Conservation (phyloP, 2,113 vertebrate species). For the Edolisoma coerulescens region DNA sequence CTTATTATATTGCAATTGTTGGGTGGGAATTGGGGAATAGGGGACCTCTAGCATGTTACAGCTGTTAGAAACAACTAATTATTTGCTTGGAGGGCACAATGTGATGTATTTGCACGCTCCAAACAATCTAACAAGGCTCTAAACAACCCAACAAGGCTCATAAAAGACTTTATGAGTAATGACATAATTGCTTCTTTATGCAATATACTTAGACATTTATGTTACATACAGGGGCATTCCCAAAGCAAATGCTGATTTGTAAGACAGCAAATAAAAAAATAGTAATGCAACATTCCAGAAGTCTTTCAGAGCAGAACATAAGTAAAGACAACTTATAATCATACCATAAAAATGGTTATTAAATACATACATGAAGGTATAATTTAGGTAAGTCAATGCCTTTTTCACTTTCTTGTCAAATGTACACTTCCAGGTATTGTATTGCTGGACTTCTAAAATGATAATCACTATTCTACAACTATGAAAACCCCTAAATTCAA, state of each 20-base stretch:
- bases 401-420: neutral
- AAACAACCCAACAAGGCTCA: neutral
- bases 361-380: neutral
- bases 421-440: neutral
- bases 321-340: neutral
- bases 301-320: neutral
- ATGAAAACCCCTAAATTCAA: neutral
- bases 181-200: neutral
- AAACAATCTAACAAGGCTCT: neutral
- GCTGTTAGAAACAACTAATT: constrained; percentile 22
- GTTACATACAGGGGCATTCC: neutral
- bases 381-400: neutral
- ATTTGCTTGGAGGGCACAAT: neutral
- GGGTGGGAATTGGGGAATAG: neutral
- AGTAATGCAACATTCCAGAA: neutral
- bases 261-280: neutral
- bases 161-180: neutral
- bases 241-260: neutral
- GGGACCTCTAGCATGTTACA: neutral
- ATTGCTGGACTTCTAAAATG: neutral
- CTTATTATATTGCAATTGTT: neutral
- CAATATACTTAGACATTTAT: neutral
- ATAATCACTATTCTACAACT: neutral
- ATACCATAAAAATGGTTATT: neutral
- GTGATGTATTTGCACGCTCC: neutral